A percentile compares a stretch with the other conserved stretches of the same genome.
phyloP scores from a whole-genome alignment of 2,797 vertebrate genomes.

The Phoeniculus purpureus region DNA sequence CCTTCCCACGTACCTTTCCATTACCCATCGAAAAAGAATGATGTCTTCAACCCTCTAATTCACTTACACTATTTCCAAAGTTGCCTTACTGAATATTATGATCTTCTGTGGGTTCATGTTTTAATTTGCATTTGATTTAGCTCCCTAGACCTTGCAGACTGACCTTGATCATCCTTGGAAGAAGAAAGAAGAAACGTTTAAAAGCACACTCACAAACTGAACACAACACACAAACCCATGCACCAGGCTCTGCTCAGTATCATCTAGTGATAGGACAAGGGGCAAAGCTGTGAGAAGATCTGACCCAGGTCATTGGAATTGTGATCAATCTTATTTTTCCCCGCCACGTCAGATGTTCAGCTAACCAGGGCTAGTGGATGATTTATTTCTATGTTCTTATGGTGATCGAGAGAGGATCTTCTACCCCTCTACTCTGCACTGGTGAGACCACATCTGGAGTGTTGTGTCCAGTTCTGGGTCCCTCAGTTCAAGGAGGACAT shows the following conservation, averaged over 20 bases:
- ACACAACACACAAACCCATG: neutral
- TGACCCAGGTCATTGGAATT: neutral
- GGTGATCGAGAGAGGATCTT: no score
- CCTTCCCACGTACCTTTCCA: constrained; percentile 14
- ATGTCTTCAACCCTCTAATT: constrained; percentile 48
- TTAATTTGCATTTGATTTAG: constrained; percentile 68
- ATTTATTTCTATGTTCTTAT: neutral
- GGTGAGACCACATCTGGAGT: no score
- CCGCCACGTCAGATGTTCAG: neutral
- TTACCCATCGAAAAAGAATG: constrained; percentile 57
- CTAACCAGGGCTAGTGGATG: neutral
- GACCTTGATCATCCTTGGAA: constrained; percentile 57
- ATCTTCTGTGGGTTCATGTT: neutral
- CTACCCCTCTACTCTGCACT: no score
- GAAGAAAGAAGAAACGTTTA: neutral
- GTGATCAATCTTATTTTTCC: fast-evolving
- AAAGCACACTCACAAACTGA: neutral
- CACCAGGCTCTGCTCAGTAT: no score
- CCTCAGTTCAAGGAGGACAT: no score
- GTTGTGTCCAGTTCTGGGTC: neutral
- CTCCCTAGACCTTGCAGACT: neutral
- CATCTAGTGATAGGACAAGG: no score
- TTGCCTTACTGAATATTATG: constrained; percentile 60
- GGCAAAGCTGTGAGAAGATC: neutral
- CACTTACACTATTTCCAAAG: constrained; percentile 57